These are phyloP conservation scores for Cynoglossus semilaevis DNA, from an alignment of 2,113 vertebrate species.

Conservation along the genomic window DNA sequence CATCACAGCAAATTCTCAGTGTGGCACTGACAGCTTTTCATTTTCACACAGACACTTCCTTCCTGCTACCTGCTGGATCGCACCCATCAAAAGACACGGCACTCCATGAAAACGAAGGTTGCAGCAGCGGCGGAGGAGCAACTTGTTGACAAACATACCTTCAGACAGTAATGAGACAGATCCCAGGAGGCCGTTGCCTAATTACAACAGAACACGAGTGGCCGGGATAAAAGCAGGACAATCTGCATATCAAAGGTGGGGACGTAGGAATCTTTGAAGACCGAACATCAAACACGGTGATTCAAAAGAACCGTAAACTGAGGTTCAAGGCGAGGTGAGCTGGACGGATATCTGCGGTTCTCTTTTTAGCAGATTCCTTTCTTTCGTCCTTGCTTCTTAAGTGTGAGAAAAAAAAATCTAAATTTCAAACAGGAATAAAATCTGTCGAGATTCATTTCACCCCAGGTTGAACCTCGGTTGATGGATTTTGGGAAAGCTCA, in stretches of 20 bases:
- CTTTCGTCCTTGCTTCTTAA: too few relatives aligned
- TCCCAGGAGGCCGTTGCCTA: not conserved
- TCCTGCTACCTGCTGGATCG: conserved; percentile 9
- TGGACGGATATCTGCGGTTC: not conserved
- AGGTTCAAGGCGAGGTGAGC: conserved; percentile 15
- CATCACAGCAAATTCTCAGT: not conserved
- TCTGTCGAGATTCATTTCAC: too few relatives aligned
- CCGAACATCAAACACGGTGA: conserved; percentile 29
- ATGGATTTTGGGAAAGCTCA: too few relatives aligned
- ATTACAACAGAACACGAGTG: not conserved
- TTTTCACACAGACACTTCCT: conserved; percentile 5
- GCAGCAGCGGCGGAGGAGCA: not conserved
- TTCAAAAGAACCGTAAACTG: conserved; percentile 9
- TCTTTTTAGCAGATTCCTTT: too few relatives aligned
- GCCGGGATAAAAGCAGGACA: not conserved
- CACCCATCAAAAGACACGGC: not conserved
- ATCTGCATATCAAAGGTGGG: conserved; percentile 56
- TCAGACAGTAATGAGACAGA: not conserved
- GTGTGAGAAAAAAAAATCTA: too few relatives aligned
- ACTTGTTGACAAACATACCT: conserved; percentile 16
- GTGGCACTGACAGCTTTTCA: conserved; percentile 2
- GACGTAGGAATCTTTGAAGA: conserved; percentile 37
- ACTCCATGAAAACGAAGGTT: not conserved
- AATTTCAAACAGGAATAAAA: too few relatives aligned
- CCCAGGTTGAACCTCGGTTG: too few relatives aligned